Percentiles rank a stretch among this genome's conserved stretches.
These are phyloP conservation scores for Drosophila tani DNA, from an alignment of 1,140 invertebrate genomes.

Conservation along the genomic window DNA sequence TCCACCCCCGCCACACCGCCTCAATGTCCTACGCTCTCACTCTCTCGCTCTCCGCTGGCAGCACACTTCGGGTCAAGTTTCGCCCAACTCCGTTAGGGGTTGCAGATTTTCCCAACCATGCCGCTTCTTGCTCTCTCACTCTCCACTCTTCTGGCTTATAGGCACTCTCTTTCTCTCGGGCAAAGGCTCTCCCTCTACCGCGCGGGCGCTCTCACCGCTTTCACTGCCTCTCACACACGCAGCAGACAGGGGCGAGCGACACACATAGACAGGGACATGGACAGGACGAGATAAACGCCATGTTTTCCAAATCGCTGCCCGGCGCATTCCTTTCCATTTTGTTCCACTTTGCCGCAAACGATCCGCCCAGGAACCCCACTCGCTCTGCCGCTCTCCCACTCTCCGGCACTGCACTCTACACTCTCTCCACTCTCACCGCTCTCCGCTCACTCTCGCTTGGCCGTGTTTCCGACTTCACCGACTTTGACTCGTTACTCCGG, in stretches of 20 bases:
- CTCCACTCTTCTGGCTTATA: constrained; percentile 22
- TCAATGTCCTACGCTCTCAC: constrained; percentile 23
- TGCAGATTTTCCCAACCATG: constrained; percentile 67
- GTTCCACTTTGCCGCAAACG: constrained; percentile 68
- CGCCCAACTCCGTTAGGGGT: constrained; percentile 80
- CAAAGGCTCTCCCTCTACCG: constrained; percentile 36
- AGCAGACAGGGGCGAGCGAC: constrained; percentile 35
- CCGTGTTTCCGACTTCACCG: constrained; percentile 76
- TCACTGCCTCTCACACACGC: constrained; percentile 58
- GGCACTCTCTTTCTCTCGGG: constrained; percentile 19
- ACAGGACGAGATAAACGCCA: constrained; percentile 45
- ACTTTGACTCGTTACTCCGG: constrained; percentile 78
- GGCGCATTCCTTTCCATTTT: constrained; percentile 79
- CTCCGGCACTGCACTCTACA: constrained; percentile 9
- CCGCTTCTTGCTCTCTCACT: constrained; percentile 6
- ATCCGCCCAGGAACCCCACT: constrained; percentile 49
- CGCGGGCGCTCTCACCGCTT: constrained; percentile 78
- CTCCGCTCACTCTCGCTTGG: constrained; percentile 76
- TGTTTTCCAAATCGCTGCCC: constrained; percentile 69
- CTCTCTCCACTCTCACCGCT: constrained; percentile 39
- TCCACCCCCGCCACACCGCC: constrained; percentile 8
- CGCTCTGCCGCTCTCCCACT: constrained; percentile 33
- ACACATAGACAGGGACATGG: constrained; percentile 57
- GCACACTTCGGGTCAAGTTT: constrained; percentile 51
- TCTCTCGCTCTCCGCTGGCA: constrained; percentile 26